Percentiles rank a stretch among this genome's conserved stretches.
Conservation (phyloP, 2,888 invertebrate genomes). For the Euzophera pinguis region DNA sequence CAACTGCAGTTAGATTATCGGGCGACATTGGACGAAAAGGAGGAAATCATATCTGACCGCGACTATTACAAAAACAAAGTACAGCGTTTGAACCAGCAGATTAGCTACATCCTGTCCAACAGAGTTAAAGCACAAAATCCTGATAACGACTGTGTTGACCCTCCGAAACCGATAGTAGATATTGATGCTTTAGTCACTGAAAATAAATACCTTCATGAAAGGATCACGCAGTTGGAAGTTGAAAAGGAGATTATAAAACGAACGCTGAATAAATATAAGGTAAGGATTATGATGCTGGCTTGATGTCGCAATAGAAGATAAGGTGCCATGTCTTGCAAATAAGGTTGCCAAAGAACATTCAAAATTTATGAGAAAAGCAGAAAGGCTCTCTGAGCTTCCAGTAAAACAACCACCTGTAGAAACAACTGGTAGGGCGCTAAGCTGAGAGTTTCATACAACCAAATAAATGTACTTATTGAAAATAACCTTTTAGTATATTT, state of each 20-base stretch:
- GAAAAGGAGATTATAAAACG: constrained; percentile 88
- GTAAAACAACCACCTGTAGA: too few species aligned
- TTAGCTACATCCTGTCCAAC: constrained; percentile 81
- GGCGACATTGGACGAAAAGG: constrained; percentile 90
- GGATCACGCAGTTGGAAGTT: constrained; percentile 87
- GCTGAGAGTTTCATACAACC: too few species aligned
- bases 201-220: constrained; percentile 91
- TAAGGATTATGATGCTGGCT: too few species aligned
- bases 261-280: constrained; percentile 87
- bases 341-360: too few species aligned
- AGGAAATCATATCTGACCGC: constrained; percentile 88
- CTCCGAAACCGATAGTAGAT: constrained; percentile 81
- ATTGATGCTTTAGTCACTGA: constrained; percentile 89
- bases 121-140: constrained; percentile 56
- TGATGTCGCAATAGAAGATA: too few species aligned
- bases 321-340: too few species aligned
- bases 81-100: constrained; percentile 89
- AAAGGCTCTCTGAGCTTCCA: too few species aligned
- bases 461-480: too few species aligned
- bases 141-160: constrained; percentile 44
- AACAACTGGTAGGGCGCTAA: too few species aligned
- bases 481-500: too few species aligned
- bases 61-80: constrained; percentile 92
- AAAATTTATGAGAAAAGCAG: too few species aligned
- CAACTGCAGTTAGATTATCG: constrained; percentile 88